Evolutionary conservation across 2,888 invertebrate species (phyloP).

Genomic region (Sinotaia quadrata): DNA sequence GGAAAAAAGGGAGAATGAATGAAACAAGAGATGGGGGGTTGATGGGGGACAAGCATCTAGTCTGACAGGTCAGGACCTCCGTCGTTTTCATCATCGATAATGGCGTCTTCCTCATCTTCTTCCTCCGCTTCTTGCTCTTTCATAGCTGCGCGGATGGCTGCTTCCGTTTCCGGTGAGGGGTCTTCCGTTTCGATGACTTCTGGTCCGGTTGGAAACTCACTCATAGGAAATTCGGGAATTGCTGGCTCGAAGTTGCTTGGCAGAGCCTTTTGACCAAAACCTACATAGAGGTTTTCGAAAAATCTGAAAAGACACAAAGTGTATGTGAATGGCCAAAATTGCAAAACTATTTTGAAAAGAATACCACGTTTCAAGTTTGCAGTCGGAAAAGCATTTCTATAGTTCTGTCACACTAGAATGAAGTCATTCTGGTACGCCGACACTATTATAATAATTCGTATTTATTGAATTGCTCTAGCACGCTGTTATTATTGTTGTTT

Average conservation of each 20-base stretch:
- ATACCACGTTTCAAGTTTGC: no score
- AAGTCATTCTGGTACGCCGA: no score
- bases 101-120: constrained; percentile 43
- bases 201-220: constrained; percentile 56
- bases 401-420: no score
- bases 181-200: constrained; percentile 58
- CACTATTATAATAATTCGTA: no score
- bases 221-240: constrained; percentile 41
- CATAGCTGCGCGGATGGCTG: constrained; percentile 49
- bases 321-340: constrained; percentile 75
- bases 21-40: no score
- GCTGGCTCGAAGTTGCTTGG: constrained; percentile 49
- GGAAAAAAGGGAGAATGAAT: no score
- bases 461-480: no score
- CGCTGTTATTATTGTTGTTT: no score
- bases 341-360: no score
- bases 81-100: constrained; percentile 25
- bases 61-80: constrained; percentile 20
- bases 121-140: constrained; percentile 47
- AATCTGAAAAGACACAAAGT: constrained; percentile 56
- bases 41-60: no score
- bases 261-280: constrained; percentile 52
- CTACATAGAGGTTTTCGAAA: constrained; percentile 56
- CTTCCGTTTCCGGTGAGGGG: constrained; percentile 58
- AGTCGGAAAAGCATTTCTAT: no score